phyloP scores from a whole-genome alignment of 92 coral and sea anemone genomes.

The Metridium senile region DNA sequence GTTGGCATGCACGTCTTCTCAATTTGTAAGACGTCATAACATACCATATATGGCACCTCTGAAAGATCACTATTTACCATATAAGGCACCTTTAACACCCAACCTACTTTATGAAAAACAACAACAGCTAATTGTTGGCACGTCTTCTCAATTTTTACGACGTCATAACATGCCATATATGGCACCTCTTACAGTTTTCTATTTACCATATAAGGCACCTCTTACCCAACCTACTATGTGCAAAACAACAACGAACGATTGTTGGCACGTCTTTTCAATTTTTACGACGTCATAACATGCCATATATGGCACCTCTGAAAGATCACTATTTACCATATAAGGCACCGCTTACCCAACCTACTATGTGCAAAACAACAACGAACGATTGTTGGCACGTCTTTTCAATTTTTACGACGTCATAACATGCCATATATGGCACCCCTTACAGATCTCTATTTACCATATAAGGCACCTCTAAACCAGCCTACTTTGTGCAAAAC shows the following conservation, averaged over 20 bases:
- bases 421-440: neutral
- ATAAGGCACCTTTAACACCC: slow-evolving; percentile 15
- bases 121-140: too few relatives aligned
- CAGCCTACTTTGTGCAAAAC: neutral
- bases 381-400: too few relatives aligned
- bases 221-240: neutral
- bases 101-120: too few relatives aligned
- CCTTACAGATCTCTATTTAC: neutral
- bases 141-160: too few relatives aligned
- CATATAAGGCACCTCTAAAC: slow-evolving; percentile 24
- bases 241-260: neutral
- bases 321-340: slow-evolving; percentile 6
- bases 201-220: slow-evolving; percentile 17
- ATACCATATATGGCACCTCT: too few relatives aligned
- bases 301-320: neutral
- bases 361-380: neutral
- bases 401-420: too few relatives aligned
- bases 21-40: too few relatives aligned
- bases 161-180: neutral
- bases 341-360: slow-evolving; percentile 4
- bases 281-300: neutral
- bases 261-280: too few relatives aligned
- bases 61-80: too few relatives aligned
- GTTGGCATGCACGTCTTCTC: neutral
- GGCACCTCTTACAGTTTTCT: neutral